Percentiles rank a stretch among this genome's conserved stretches.
Conservation (phyloP, 2,113 vertebrate genomes). For the Maccullochella peelii region DNA sequence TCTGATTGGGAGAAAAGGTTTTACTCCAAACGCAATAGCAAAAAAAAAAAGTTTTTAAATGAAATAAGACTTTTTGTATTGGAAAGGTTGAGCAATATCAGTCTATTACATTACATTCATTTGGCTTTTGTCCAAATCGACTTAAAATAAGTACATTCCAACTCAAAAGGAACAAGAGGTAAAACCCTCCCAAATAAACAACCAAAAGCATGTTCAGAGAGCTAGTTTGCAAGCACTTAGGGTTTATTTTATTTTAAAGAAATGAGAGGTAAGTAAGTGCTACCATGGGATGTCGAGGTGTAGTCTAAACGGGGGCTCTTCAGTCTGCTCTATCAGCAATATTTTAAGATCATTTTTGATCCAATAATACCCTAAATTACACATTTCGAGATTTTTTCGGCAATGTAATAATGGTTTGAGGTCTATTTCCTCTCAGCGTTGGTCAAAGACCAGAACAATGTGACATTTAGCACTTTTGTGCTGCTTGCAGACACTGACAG, state of each 20-base stretch:
- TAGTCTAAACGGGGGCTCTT: not conserved
- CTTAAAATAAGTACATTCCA: not conserved
- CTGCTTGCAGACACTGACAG: conserved; percentile 1
- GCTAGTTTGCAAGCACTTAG: not conserved
- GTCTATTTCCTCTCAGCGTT: not conserved
- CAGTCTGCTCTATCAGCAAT: not conserved
- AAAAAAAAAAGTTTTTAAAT: too few relatives aligned
- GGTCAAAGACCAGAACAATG: not conserved
- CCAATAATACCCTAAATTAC: not conserved
- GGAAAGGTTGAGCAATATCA: not conserved
- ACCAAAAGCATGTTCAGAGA: not conserved
- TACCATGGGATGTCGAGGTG: not conserved
- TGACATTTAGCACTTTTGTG: not conserved
- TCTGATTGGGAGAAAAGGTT: not conserved
- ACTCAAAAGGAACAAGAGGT: not conserved
- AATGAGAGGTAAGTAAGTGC: not conserved
- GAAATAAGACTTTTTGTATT: not conserved
- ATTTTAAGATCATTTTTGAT: too few relatives aligned
- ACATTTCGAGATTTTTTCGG: not conserved
- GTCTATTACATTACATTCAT: not conserved
- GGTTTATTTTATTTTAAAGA: too few relatives aligned
- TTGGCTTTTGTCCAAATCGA: not conserved
- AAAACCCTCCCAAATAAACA: too few relatives aligned
- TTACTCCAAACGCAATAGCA: too few relatives aligned
- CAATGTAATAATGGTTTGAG: not conserved